Evolutionary conservation across 30 jellyfish, hydroid and myxozoan species (phyloP).

Genomic region (Aurelia aurita): DNA sequence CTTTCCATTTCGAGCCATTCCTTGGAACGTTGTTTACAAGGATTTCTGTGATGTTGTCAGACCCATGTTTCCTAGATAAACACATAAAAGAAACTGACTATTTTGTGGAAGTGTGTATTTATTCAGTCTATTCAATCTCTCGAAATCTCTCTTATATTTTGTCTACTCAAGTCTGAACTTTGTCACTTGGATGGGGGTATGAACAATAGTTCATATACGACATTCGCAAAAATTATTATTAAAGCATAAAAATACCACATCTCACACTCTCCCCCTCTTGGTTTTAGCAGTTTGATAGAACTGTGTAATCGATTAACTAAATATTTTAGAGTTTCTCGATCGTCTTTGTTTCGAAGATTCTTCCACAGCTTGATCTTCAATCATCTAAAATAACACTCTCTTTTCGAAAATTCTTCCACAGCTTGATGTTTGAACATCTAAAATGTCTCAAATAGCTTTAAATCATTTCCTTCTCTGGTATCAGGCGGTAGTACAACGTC

Average conservation of each 20-base stretch:
- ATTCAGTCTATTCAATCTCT: no score
- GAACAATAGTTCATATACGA: not conserved
- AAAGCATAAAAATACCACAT: not conserved
- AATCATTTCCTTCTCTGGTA: not conserved
- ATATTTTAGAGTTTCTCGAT: not conserved
- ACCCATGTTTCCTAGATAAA: no score
- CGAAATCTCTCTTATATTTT: no score
- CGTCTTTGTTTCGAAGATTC: not conserved
- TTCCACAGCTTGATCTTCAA: not conserved
- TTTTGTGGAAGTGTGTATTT: no score
- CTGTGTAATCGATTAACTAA: not conserved
- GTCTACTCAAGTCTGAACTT: no score
- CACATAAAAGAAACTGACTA: no score
- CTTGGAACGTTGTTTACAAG: no score
- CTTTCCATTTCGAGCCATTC: no score
- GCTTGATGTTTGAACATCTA: not conserved
- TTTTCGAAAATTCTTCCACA: not conserved
- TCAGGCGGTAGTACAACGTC: conserved; percentile 3
- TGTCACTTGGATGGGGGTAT: no score
- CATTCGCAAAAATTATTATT: not conserved
- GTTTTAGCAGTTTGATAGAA: not conserved
- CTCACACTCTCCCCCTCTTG: not conserved
- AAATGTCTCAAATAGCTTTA: not conserved
- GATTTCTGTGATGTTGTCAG: no score
- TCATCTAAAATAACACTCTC: not conserved